Percentiles rank a stretch among this genome's conserved stretches.
Conservation (phyloP, 2,113 vertebrate species). For the Pristiophorus japonicus region DNA sequence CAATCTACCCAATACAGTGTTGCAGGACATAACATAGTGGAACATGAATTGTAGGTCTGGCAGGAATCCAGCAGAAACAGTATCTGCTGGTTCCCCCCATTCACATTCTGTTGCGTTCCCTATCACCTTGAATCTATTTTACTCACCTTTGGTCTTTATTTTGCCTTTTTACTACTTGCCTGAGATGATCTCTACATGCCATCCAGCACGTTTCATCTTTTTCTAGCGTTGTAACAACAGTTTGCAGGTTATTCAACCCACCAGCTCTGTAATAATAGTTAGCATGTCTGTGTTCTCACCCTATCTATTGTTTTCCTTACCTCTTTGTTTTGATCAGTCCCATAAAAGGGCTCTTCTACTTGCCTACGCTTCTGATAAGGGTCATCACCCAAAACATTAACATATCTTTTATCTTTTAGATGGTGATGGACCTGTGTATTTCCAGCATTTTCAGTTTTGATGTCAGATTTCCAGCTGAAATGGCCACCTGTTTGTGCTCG, state of each 20-base stretch:
- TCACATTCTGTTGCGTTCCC: neutral
- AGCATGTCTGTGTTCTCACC: neutral
- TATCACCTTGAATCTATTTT: neutral
- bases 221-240: neutral
- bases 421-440: neutral
- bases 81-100: neutral
- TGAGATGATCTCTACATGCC: neutral
- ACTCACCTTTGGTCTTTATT: neutral
- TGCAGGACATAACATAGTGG: neutral
- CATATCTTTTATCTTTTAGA: neutral
- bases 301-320: neutral
- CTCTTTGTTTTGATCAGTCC: neutral
- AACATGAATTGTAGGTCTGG: neutral
- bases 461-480: neutral
- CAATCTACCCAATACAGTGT: neutral
- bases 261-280: neutral
- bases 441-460: neutral
- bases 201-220: neutral
- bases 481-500: neutral
- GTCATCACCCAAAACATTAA: neutral
- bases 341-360: neutral
- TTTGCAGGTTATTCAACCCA: neutral
- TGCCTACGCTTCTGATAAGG: neutral
- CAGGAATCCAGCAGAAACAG: neutral
- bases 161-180: neutral